Base-by-base conservation (phyloP, 2,113 vertebrate genomes). In the Malurus elegans region DNA sequence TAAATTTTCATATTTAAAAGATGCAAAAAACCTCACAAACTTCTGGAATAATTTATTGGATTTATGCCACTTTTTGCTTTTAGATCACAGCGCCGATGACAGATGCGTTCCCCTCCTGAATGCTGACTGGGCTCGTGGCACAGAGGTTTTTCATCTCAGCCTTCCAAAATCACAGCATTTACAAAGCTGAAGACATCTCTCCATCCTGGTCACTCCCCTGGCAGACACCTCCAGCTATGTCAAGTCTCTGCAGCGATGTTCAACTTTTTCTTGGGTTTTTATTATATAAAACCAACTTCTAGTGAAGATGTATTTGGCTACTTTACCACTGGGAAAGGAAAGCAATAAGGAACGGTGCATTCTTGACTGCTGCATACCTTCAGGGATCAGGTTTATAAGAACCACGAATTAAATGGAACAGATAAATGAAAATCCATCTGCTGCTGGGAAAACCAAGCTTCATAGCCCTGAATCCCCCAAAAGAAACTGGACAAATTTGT, bases 361-460 rank as follows among this genome's bases (percentile, higher is more conserved):
- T 72, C 79, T 57, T 15, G 6, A 93, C 82, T 90, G 85, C 82
- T 73, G 79, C 71, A 42, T 48, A 64, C 85, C 87, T 88, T 88
- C 66, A 90, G 91, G 93, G 89, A 95, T 64, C 85, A 74, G 70
- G 74, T 95, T 95, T 88, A 76, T 91, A 88, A 73, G 64, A 90
- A 71, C 21, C 62, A 90, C 3, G 6, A 78, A 93, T 80, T 95
- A 95, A 94, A 96, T 62, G 56, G 82, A 93, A 95, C 36, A 94
- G 88, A 88, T 56, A 90, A 97, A 93, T 78, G 38, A 96, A 96
- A 95, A 94, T 86, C 79, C 90, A 92, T 60, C 92, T 88, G 87
- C 96, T 92, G 56, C 36, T 85, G 87, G 94, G 89, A 95, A 97
- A 91, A 87, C 31, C 32, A 62, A 79, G 70, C 42, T 56, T 80